These are phyloP conservation scores for Lepidonotus clava DNA, from an alignment of 2,888 invertebrate species.

Conservation along the genomic window DNA sequence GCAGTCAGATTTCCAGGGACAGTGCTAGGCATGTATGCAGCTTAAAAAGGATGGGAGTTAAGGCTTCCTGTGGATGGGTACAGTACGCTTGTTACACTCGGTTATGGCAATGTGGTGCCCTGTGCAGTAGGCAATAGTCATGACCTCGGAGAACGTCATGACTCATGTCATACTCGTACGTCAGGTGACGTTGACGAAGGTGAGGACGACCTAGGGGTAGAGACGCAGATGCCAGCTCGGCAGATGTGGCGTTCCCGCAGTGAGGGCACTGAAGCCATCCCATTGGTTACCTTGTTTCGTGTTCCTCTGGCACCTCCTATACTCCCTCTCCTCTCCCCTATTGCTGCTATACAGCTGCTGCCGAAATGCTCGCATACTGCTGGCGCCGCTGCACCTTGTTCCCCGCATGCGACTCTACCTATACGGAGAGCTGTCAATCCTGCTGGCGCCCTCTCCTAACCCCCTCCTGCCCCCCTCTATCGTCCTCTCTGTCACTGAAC, in stretches of 20 bases:
- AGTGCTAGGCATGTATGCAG: too few relatives aligned
- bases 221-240: not conserved
- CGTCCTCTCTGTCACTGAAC: not conserved
- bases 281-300: not conserved
- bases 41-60: too few relatives aligned
- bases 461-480: not conserved
- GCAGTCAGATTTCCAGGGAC: too few relatives aligned
- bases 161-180: too few relatives aligned
- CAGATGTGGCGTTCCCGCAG: conserved; percentile 12
- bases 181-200: too few relatives aligned
- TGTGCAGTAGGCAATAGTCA: too few relatives aligned
- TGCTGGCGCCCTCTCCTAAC: not conserved
- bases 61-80: too few relatives aligned
- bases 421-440: not conserved
- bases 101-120: too few relatives aligned
- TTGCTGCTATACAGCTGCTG: not conserved
- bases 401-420: not conserved
- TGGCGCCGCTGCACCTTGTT: not conserved
- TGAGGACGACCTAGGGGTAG: not conserved
- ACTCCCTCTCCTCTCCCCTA: not conserved
- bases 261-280: not conserved
- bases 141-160: too few relatives aligned
- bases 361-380: not conserved
- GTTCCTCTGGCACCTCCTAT: not conserved
- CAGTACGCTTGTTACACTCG: too few relatives aligned